Conservation (phyloP, 37 sponge, comb jelly and placozoan genomes). For the Oscarella lobularis region DNA sequence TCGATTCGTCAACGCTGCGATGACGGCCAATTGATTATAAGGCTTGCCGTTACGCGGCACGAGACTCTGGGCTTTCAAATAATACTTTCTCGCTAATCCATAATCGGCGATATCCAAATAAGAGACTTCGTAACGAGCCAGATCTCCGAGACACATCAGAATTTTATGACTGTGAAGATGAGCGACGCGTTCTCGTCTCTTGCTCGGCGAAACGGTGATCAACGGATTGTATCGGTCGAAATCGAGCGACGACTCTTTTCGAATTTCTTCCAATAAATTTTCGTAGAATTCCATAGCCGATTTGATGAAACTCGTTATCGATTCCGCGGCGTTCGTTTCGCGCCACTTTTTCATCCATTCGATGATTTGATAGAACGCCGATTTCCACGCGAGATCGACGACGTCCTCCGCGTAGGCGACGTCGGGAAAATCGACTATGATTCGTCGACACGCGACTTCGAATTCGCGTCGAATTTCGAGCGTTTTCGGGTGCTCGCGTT, state of each 20-base stretch:
- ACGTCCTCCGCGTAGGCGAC: too few species aligned
- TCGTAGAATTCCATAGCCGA: constrained; percentile 6
- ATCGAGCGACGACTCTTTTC: constrained; percentile 2
- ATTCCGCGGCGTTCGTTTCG: not conserved
- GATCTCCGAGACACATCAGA: constrained; percentile 62
- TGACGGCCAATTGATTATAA: constrained; percentile 75
- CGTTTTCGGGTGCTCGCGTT: too few species aligned
- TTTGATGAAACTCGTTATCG: not conserved
- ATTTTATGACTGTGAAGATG: constrained; percentile 34
- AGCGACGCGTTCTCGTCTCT: constrained; percentile 19
- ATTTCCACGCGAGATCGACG: constrained; percentile 13
- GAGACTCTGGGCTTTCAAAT: constrained; percentile 49
- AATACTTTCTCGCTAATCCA: constrained; percentile 48
- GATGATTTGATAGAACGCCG: constrained; percentile 7
- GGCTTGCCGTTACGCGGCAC: constrained; percentile 62
- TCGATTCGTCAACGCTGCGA: constrained; percentile 31
- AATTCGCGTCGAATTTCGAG: too few species aligned
- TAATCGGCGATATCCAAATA: constrained; percentile 26
- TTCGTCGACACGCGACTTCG: too few species aligned
- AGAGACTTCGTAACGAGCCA: constrained; percentile 46
- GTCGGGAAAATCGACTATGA: too few species aligned
- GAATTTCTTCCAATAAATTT: not conserved
- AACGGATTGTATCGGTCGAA: not conserved
- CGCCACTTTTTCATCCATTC: constrained; percentile 2
- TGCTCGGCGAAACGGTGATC: not conserved